Base-by-base conservation (phyloP, 2,888 invertebrate genomes). In the Antitype chi region DNA sequence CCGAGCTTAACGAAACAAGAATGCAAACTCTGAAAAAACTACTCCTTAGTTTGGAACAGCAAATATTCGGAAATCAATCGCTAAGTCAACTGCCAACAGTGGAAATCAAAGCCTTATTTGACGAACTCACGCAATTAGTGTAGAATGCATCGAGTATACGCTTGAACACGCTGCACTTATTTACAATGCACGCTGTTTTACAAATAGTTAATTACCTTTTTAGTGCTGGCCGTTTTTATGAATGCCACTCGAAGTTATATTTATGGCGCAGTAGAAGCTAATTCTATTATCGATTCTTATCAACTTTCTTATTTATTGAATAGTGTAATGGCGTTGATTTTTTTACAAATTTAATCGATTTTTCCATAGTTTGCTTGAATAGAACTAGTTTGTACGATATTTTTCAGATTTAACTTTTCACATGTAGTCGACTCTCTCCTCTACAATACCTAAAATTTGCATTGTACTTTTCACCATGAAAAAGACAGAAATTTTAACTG, bases 161-260 rank as follows among this genome's bases (percentile, higher is more conserved):
- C 76, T 60, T 66, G 77, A 84, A 73, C 74, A 77, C 76, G 69
- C 74, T 55, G n/a, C 72, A 74, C 57, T 23, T 77, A 80, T 84
- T 74, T 66, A 67, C 66, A 77, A 62, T 71, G 47, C 74, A 74
- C 70, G 55, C 70, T 76, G 85, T 70, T 84, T 73, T 84, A 78
- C 81, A 76, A 84, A 78, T 71, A 81, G 81, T 74, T 75, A 68
- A 53, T 76, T 70, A 66, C 25, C 38, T 70, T 76, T 74, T 83
- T 66, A 68, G 52, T 52, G 5, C 25, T 60, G 4, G 0, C 25
- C 6, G 55, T 68, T 69, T 66, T 72, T 62, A 64, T 72, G 53
- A 43, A 69, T 72, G n/a, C 73, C 69, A 76, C 78, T 84, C 17
- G 38, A 68, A 74, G 55, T 52, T 67, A 78, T 67, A 72, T 74